Conservation (phyloP, 2,797 vertebrate species). For the Melanotaenia maccullochi region DNA sequence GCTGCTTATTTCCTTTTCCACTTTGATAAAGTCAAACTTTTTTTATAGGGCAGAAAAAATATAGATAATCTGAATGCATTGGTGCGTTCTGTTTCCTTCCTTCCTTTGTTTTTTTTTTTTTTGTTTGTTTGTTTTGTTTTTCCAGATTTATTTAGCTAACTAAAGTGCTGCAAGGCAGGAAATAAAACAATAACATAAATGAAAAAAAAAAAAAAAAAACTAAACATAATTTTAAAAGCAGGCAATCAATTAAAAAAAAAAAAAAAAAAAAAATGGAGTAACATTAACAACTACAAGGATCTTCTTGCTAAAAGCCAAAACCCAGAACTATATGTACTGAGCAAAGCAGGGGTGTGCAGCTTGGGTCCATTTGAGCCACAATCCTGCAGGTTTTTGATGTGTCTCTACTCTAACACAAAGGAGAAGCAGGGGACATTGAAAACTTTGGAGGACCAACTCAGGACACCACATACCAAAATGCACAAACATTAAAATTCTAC, state of each 20-base stretch:
- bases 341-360: too few relatives aligned
- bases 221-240: not conserved
- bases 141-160: not conserved
- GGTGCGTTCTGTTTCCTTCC: conserved; percentile 29
- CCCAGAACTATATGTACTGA: too few relatives aligned
- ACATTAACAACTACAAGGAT: too few relatives aligned
- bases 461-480: too few relatives aligned
- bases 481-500: too few relatives aligned
- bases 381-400: too few relatives aligned
- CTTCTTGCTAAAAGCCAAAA: too few relatives aligned
- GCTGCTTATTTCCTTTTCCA: conserved; percentile 50
- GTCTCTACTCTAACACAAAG: too few relatives aligned
- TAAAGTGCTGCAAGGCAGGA: not conserved
- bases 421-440: too few relatives aligned
- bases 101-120: not conserved
- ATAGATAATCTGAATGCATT: conserved; percentile 33
- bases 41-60: not conserved
- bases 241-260: not conserved
- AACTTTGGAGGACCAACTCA: too few relatives aligned
- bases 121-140: conserved; percentile 11
- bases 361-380: too few relatives aligned
- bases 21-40: conserved; percentile 1
- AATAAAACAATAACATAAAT: not conserved
- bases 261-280: too few relatives aligned
- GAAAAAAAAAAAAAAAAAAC: not conserved